Conservation (phyloP, 2,797 vertebrate species). For the Chaunax sp. region DNA sequence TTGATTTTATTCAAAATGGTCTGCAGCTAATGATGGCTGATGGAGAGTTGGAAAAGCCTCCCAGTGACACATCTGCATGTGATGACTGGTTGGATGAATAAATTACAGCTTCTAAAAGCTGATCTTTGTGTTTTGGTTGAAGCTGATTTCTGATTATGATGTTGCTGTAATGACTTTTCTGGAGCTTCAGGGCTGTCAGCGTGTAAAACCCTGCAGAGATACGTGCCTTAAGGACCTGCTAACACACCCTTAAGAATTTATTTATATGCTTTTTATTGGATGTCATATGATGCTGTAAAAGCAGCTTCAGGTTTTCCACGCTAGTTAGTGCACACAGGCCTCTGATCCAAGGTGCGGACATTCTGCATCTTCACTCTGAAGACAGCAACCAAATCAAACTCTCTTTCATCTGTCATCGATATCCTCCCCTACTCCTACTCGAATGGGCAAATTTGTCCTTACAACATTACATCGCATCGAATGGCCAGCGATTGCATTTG, state of each 20-base stretch:
- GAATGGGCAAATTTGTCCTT: constrained; percentile 26
- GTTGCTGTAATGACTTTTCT: constrained; percentile 34
- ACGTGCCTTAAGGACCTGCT: constrained; percentile 7
- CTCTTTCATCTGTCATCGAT: not conserved
- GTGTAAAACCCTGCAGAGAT: constrained; percentile 28
- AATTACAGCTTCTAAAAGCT: constrained; percentile 38
- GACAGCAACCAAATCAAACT: constrained; percentile 15
- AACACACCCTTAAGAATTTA: constrained; percentile 22
- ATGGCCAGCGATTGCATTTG: constrained; percentile 59
- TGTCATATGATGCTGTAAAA: constrained; percentile 22
- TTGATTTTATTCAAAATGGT: constrained; percentile 54
- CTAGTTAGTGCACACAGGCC: not conserved
- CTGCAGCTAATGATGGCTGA: constrained; percentile 54
- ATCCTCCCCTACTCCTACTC: constrained; percentile 18
- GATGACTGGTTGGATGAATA: constrained; percentile 52
- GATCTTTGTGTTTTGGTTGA: constrained; percentile 46
- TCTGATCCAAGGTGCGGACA: not conserved
- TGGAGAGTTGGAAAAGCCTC: constrained; percentile 48
- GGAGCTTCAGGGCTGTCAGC: constrained; percentile 12
- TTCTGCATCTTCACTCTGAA: constrained; percentile 4
- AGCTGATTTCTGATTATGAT: constrained; percentile 30
- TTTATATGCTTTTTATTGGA: constrained; percentile 32
- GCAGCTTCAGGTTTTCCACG: constrained; percentile 4
- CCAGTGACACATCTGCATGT: constrained; percentile 42
- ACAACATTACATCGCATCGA: constrained; percentile 49